Base-by-base conservation (phyloP, 1,140 invertebrate genomes). In the Microplitis demolitor region DNA sequence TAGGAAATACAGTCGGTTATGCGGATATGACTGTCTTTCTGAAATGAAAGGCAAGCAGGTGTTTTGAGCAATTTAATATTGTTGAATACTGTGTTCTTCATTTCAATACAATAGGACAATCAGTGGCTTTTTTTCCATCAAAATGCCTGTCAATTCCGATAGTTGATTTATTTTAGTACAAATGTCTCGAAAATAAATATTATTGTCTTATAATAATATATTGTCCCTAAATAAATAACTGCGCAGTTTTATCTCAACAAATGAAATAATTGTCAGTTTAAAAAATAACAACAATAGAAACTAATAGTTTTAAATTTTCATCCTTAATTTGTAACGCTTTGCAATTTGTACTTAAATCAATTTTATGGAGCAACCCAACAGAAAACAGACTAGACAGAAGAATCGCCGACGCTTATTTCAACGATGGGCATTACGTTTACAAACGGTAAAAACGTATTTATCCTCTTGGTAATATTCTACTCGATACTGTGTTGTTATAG, bases 351-450 rank as follows among this genome's bases (percentile, higher is more conserved):
- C 34, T 35, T 16, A 3, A n/a, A 56, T 3, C 13, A 24, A 9
- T 45, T 45, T 45, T 45, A 45, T 45, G 39, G 39, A 45, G 11
- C 39, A 45, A 45, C 4, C 6, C 39, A 45, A 56, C 24, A 56
- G 53, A 56, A 56, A 56, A 5, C 13, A n/a, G 35, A 34, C 33
- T n/a, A 66, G 62, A 35, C 24, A 56, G 51, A 54, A 24, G 33
- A 64, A 64, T 71, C 16, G 62, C 53, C 50, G 14, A 50, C 35
- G 64, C 35, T 64, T 24, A 66, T 50, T 66, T 31, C 14, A 58
- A 58, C 63, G 63, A 66, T 66, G 63, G 63, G 63, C 39, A 37
- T 66, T 50, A 51, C 37, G 60, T 50, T 70, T 58, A 62, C 58
- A 45, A 45, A 6, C 39, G 37, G 62, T 58, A 60, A 60, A 35